These are phyloP conservation scores for Pseudomyrmex dendroicus DNA, from an alignment of 1,140 invertebrate species.

Conservation along the genomic window DNA sequence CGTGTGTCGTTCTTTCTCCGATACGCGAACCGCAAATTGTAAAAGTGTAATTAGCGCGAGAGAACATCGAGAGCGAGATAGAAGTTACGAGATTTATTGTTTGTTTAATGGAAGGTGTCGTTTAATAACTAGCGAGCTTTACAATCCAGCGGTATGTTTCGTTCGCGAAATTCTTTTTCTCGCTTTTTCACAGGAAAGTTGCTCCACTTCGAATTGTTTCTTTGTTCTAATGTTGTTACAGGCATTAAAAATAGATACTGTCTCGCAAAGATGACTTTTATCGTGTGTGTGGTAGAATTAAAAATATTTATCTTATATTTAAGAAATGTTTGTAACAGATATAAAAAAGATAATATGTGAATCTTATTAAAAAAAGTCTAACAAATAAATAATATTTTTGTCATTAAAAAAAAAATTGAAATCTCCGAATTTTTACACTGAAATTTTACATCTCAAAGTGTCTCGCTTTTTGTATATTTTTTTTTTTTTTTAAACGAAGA, in stretches of 20 bases:
- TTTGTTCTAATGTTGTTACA: neutral
- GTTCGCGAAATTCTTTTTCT: neutral
- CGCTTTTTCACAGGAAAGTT: neutral
- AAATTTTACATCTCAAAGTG: no score
- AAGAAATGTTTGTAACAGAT: no score
- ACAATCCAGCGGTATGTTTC: neutral
- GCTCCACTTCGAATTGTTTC: neutral
- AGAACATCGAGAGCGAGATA: neutral
- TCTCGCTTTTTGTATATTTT: no score
- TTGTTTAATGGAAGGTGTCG: neutral
- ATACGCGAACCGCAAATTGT: neutral
- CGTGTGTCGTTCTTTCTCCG: no score
- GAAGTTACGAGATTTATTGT: neutral
- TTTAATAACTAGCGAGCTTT: slow-evolving; percentile 28
- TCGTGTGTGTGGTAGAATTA: neutral
- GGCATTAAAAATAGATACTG: neutral
- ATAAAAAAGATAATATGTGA: neutral
- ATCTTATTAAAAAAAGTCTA: neutral
- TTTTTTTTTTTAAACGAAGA: neutral
- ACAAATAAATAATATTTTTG: no score
- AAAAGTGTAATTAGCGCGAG: slow-evolving; percentile 52
- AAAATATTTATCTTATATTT: neutral
- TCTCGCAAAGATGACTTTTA: neutral
- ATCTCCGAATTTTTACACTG: no score
- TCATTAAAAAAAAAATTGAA: no score